These are phyloP conservation scores for Puntigrus tetrazona DNA, from an alignment of 2,113 vertebrate genomes.

Conservation along the genomic window DNA sequence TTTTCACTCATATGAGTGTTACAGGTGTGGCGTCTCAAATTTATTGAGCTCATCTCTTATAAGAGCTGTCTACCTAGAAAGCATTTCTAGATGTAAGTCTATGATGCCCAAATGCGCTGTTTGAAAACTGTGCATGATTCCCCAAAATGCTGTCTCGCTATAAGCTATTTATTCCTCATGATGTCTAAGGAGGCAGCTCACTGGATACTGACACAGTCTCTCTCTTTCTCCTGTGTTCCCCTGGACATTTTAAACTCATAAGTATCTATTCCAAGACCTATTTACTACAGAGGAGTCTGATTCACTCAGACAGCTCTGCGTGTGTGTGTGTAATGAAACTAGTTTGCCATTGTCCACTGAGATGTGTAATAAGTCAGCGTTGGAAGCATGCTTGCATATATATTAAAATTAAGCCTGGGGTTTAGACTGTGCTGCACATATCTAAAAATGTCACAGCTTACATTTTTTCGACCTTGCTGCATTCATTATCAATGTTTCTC, in stretches of 20 bases:
- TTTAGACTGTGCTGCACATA: conserved; percentile 19
- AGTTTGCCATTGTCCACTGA: conserved; percentile 1
- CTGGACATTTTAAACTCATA: background rate
- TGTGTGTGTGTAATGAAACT: conserved; percentile 9
- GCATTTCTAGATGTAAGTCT: background rate
- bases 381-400: conserved; percentile 23
- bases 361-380: conserved; percentile 9
- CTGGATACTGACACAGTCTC: background rate
- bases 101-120: background rate
- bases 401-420: conserved; percentile 28
- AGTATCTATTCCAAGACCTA: background rate
- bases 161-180: background rate
- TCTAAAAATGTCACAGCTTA: conserved; percentile 34
- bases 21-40: background rate
- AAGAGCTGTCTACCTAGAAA: background rate
- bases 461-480: background rate
- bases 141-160: background rate
- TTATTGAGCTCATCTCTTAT: background rate
- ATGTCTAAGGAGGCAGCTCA: background rate
- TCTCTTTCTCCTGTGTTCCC: background rate
- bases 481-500: background rate
- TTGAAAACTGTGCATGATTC: background rate
- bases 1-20: background rate
- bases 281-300: background rate
- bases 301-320: conserved; percentile 15